These are phyloP conservation scores for Anoplophora glabripennis DNA, from an alignment of 1,140 invertebrate genomes.

Conservation along the genomic window DNA sequence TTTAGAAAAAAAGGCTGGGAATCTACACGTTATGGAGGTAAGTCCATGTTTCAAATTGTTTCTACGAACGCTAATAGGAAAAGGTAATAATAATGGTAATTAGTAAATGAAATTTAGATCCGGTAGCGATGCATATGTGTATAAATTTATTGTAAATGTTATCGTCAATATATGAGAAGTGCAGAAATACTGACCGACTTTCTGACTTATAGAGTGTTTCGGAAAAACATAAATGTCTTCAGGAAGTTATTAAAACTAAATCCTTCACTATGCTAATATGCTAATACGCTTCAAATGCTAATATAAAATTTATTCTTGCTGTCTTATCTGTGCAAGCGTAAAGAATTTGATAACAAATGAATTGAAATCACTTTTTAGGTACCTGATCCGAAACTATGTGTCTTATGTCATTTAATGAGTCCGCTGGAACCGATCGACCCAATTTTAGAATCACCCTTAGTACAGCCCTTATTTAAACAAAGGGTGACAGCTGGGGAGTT, in stretches of 20 bases:
- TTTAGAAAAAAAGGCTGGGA: slow-evolving; percentile 29
- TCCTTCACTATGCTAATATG: neutral
- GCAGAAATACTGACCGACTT: too few relatives aligned
- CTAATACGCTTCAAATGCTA: neutral
- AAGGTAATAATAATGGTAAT: too few relatives aligned
- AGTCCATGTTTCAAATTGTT: neutral
- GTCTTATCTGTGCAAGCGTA: neutral
- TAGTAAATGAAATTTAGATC: too few relatives aligned
- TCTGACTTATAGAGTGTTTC: too few relatives aligned
- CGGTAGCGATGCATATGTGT: too few relatives aligned
- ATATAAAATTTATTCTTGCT: neutral
- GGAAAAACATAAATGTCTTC: neutral
- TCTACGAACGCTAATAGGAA: neutral
- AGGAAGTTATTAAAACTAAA: neutral
- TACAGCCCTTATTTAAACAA: slow-evolving; percentile 73
- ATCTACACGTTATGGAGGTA: slow-evolving; percentile 37
- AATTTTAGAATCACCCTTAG: slow-evolving; percentile 75
- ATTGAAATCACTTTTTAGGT: slow-evolving; percentile 55
- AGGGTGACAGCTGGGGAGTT: slow-evolving; percentile 73
- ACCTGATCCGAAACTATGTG: slow-evolving; percentile 82
- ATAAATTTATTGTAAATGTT: too few relatives aligned
- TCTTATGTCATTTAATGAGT: slow-evolving; percentile 84
- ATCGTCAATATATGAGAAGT: too few relatives aligned
- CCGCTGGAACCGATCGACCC: slow-evolving; percentile 79
- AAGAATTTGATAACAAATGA: neutral